Percentiles rank a stretch among this genome's conserved stretches.
Evolutionary conservation across 1,140 invertebrate genomes (phyloP).

Genomic region (Ceratina japonica): DNA sequence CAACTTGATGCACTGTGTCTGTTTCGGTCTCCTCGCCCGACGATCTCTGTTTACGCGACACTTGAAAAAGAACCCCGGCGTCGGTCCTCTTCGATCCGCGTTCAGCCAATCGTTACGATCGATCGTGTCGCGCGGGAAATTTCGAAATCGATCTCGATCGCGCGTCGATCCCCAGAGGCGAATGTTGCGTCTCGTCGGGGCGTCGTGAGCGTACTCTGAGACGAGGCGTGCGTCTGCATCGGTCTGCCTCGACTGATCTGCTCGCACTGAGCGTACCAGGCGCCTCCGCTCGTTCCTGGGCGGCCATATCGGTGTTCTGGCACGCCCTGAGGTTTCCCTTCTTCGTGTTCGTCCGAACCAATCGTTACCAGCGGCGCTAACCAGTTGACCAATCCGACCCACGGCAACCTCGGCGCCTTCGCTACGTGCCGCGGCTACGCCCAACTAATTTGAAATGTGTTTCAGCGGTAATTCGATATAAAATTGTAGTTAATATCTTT

Average conservation of each 20-base stretch:
- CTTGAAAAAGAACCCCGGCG: no score
- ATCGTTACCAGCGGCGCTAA: not conserved
- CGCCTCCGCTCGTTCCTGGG: constrained; percentile 62
- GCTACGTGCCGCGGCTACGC: constrained; percentile 67
- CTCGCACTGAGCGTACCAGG: constrained; percentile 62
- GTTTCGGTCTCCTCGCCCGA: no score
- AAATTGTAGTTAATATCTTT: constrained; percentile 81
- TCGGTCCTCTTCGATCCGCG: not conserved
- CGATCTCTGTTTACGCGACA: not conserved
- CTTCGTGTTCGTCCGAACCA: constrained; percentile 37
- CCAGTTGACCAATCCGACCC: constrained; percentile 61
- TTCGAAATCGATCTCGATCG: not conserved
- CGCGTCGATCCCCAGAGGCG: not conserved
- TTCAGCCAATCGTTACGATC: not conserved
- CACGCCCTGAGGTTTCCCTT: constrained; percentile 65
- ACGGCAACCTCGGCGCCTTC: constrained; percentile 53
- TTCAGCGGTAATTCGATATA: constrained; percentile 80
- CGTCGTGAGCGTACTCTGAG: constrained; percentile 6
- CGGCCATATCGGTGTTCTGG: constrained; percentile 72
- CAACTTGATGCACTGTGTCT: no score
- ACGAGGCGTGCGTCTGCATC: constrained; percentile 66
- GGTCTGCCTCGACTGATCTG: constrained; percentile 70
- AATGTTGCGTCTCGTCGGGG: not conserved
- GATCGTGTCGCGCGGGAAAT: constrained; percentile 14
- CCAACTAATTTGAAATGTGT: constrained; percentile 79